Evolutionary conservation across 1,140 invertebrate genomes (phyloP), one percentile per base, ranked within the genome.

Genomic region (Nixonia krombeini): DNA sequence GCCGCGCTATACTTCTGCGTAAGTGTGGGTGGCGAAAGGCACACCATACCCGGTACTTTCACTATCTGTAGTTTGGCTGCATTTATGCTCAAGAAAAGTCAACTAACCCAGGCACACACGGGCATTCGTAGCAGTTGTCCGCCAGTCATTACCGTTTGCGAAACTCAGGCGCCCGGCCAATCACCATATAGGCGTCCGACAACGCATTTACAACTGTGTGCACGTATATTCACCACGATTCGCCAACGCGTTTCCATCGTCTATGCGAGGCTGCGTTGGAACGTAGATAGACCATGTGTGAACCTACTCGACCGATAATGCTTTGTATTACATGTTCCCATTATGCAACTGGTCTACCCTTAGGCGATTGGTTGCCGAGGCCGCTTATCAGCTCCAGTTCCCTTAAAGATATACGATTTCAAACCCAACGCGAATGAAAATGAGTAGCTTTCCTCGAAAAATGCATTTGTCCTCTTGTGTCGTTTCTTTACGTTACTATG

Each of bases 11-110:
- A 37, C 25, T 52, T 21, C 21, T 62, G 62, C 65, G 62, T 71
- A 58, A 57, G 62, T 71, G 68, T 70, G 68, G 68, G 68, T 70
- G 68, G 61, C 68, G 68, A 70, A 70, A 70, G 68, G 68, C 61
- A 63, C 53, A 58, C 61, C 44, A 65, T 49, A 62, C 35, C 35
- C 57, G 49, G 37, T 72, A 72, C 70, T 72, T 72, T 72, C 70
- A 69, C 70, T 69, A 66, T 62, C 38, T 52, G 59, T 38, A 61
- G 46, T 72, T 72, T 50, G 70, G 56, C 56, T 72, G 59, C 64
- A 68, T 68, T 72, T 64, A 58, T 56, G 64, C 64, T 40, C 55
- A 15, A 65, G 61, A 69, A 72, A 72, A 72, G 65, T 72, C 70
- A 72, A 72, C 70, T 62, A 65, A 68, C 58, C 49, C 65, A 38